phyloP scores from a whole-genome alignment of 2,113 vertebrate species.

The Heptranchias perlo region DNA sequence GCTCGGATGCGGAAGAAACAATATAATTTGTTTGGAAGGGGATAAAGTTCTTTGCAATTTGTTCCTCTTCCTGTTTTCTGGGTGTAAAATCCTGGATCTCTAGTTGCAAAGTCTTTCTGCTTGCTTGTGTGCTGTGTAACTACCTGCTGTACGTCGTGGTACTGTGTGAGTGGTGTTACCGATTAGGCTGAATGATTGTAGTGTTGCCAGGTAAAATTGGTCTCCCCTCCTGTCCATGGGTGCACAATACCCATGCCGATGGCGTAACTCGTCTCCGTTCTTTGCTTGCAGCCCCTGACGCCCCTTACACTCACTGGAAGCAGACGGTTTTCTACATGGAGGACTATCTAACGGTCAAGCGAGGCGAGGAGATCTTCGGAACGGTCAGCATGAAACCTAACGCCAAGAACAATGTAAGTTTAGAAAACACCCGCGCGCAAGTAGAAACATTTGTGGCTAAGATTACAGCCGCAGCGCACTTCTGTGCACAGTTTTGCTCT shows the following conservation, averaged over 20 bases:
- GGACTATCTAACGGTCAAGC: constrained; percentile 89
- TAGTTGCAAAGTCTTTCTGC: background rate
- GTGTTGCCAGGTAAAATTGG: background rate
- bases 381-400: constrained; percentile 90
- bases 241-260: background rate
- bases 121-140: background rate
- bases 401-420: constrained; percentile 83
- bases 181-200: background rate
- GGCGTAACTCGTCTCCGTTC: background rate
- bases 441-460: background rate
- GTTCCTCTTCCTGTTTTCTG: background rate
- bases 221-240: background rate
- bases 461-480: background rate
- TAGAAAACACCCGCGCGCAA: too few species aligned
- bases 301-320: constrained; percentile 92
- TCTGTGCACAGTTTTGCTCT: background rate
- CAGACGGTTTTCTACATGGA: constrained; percentile 91
- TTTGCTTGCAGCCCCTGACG: constrained; percentile 70
- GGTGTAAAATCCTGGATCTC: background rate
- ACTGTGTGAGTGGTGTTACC: background rate
- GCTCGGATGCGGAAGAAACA: background rate
- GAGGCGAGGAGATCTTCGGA: constrained; percentile 83
- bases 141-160: background rate
- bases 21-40: background rate
- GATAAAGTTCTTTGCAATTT: background rate